Evolutionary conservation across 2,888 invertebrate genomes (phyloP).

Genomic region (Erebia aethiops): DNA sequence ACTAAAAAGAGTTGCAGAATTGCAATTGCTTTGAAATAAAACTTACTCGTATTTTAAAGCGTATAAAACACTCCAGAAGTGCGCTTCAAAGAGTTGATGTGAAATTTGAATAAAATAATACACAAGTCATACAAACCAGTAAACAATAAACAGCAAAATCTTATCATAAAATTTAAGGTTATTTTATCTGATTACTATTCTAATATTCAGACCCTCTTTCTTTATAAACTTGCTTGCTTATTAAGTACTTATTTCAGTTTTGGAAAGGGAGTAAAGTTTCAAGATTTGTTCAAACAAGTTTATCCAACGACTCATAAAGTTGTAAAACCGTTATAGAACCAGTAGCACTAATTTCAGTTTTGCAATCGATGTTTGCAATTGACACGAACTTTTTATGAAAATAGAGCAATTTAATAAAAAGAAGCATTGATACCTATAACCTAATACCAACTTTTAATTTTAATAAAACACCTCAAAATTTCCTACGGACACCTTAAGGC

Average conservation of each 20-base stretch:
- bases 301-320: background rate
- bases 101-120: slow-evolving; percentile 2
- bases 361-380: too few relatives aligned
- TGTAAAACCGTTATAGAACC: background rate
- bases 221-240: background rate
- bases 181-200: background rate
- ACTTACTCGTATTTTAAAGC: background rate
- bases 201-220: background rate
- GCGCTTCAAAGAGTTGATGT: background rate
- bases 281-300: background rate
- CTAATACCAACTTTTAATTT: too few relatives aligned
- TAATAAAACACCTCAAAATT: too few relatives aligned
- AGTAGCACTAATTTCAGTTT: slow-evolving; percentile 1
- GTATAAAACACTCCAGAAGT: background rate
- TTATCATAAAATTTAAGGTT: too few relatives aligned
- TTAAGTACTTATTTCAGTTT: background rate
- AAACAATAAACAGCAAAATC: background rate
- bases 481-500: too few relatives aligned
- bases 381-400: too few relatives aligned
- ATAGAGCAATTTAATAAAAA: too few relatives aligned
- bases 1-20: slow-evolving; percentile 1
- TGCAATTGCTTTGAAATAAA: slow-evolving; percentile 7
- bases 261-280: slow-evolving; percentile 12
- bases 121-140: background rate
- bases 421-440: too few relatives aligned